These are phyloP conservation scores for Sphaeramia orbicularis DNA, from an alignment of 2,797 vertebrate genomes.

Conservation along the genomic window DNA sequence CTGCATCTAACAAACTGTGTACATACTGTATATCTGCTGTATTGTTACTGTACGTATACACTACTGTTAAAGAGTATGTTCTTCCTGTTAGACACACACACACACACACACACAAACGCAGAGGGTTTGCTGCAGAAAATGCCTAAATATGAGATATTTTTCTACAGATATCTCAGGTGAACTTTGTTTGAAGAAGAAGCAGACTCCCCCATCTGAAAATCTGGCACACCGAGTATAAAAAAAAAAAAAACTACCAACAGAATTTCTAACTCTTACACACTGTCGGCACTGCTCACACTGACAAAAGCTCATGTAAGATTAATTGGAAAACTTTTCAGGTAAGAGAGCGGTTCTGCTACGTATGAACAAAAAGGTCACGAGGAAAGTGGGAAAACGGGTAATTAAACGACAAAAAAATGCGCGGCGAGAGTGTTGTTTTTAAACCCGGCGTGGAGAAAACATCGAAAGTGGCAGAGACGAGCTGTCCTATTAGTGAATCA, in stretches of 20 bases:
- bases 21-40: slow-evolving; percentile 68
- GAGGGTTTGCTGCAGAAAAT: slow-evolving; percentile 10
- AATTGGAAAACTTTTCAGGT: slow-evolving; percentile 28
- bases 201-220: slow-evolving; percentile 30
- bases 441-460: slow-evolving; percentile 42
- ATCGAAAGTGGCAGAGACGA: slow-evolving; percentile 34
- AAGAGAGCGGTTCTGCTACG: slow-evolving; percentile 9
- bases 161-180: slow-evolving; percentile 5
- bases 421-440: slow-evolving; percentile 50
- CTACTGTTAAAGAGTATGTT: slow-evolving; percentile 35
- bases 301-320: slow-evolving; percentile 29
- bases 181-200: slow-evolving; percentile 6
- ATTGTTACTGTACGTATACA: slow-evolving; percentile 50
- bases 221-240: background rate
- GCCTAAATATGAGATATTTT: slow-evolving; percentile 8
- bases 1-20: slow-evolving; percentile 63
- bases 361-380: slow-evolving; percentile 23
- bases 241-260: slow-evolving; percentile 7
- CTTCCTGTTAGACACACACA: slow-evolving; percentile 46
- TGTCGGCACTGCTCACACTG: slow-evolving; percentile 22
- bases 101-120: background rate
- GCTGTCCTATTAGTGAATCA: slow-evolving; percentile 16
- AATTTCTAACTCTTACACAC: slow-evolving; percentile 22
- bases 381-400: slow-evolving; percentile 16
- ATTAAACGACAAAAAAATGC: slow-evolving; percentile 43